phyloP scores from a whole-genome alignment of 1,140 invertebrate species.

The Zaprionus vittiger region DNA sequence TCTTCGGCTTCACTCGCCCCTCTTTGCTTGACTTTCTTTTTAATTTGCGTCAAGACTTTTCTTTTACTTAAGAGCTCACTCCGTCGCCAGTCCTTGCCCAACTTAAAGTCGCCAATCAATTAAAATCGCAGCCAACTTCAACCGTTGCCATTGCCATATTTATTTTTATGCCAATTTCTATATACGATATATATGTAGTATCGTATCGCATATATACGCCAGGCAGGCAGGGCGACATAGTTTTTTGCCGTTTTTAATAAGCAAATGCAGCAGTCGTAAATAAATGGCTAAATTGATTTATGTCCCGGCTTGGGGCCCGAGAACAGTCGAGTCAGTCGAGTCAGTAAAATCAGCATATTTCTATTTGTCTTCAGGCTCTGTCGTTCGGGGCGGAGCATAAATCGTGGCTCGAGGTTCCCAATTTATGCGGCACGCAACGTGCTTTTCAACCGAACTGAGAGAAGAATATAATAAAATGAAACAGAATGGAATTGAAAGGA shows the following conservation, averaged over 20 bases:
- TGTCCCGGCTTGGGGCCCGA: conserved; percentile 20
- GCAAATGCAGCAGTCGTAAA: conserved; percentile 67
- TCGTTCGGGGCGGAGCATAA: conserved; percentile 9
- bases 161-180: conserved; percentile 8
- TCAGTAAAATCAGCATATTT: conserved; percentile 29
- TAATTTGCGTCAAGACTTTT: conserved; percentile 32
- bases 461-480: background rate
- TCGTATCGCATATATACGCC: background rate
- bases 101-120: conserved; percentile 32
- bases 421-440: conserved; percentile 45
- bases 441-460: conserved; percentile 27
- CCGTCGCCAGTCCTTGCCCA: background rate
- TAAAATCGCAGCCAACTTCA: conserved; percentile 26
- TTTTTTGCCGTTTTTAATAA: conserved; percentile 54
- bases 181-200: background rate
- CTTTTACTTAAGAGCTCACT: conserved; percentile 5
- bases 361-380: conserved; percentile 6
- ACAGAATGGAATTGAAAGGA: background rate
- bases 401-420: conserved; percentile 29
- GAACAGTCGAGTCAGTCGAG: background rate
- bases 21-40: conserved; percentile 19
- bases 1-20: background rate
- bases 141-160: background rate
- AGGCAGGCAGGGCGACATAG: background rate
- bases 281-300: conserved; percentile 74